These are phyloP conservation scores for Cynoglossus semilaevis DNA, from an alignment of 2,113 vertebrate genomes.

Conservation along the genomic window DNA sequence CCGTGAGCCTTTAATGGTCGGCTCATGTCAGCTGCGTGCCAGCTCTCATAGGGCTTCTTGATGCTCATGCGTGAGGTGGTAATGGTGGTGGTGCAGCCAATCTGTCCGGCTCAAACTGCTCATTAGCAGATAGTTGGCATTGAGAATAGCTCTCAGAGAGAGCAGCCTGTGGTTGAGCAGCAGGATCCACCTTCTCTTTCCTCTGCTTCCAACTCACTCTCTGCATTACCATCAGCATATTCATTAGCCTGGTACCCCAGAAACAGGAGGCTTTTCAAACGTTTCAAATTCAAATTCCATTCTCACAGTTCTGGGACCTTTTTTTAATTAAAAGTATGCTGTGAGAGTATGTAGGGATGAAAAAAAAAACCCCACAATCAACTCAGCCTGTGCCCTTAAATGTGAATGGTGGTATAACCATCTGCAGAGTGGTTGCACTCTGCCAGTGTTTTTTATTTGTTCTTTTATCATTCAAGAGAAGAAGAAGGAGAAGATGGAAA, in stretches of 20 bases:
- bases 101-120: slow-evolving; percentile 62
- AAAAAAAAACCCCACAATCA: too few species aligned
- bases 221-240: slow-evolving; percentile 43
- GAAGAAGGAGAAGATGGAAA: too few species aligned
- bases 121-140: slow-evolving; percentile 67
- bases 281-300: slow-evolving; percentile 36
- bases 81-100: slow-evolving; percentile 56
- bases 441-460: too few species aligned
- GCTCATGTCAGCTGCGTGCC: slow-evolving; percentile 60
- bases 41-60: slow-evolving; percentile 52
- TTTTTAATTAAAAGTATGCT: background rate
- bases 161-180: slow-evolving; percentile 54
- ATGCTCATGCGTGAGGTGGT: slow-evolving; percentile 50
- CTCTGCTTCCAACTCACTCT: slow-evolving; percentile 27
- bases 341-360: too few species aligned
- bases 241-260: slow-evolving; percentile 50
- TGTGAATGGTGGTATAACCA: too few species aligned
- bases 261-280: slow-evolving; percentile 29
- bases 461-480: too few species aligned
- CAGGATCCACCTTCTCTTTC: slow-evolving; percentile 8
- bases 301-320: slow-evolving; percentile 4
- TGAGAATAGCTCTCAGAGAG: slow-evolving; percentile 58
- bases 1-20: slow-evolving; percentile 54
- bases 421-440: too few species aligned
- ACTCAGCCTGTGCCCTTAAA: too few species aligned